phyloP scores from a whole-genome alignment of 2,113 vertebrate species.

The Xenopus laevis region DNA sequence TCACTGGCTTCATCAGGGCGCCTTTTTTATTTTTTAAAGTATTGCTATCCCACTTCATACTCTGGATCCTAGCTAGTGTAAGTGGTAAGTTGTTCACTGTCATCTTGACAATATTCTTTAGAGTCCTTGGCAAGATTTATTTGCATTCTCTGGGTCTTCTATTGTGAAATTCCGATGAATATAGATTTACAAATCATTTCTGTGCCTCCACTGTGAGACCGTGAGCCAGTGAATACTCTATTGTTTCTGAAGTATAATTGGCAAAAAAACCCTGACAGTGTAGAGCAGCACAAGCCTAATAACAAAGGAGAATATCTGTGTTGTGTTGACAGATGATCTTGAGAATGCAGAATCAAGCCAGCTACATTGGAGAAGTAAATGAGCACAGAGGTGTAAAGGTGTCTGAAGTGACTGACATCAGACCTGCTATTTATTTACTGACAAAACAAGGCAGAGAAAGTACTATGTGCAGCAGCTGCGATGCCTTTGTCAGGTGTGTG shows the following conservation, averaged over 20 bases:
- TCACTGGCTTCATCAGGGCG: too few species aligned
- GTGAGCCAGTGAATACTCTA: conserved; percentile 97
- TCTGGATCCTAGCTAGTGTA: not conserved
- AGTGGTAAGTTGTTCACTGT: conserved; percentile 70
- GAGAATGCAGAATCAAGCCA: conserved; percentile 92
- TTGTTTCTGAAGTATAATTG: conserved; percentile 99
- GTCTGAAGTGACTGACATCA: conserved; percentile 94
- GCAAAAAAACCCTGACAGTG: conserved; percentile 95
- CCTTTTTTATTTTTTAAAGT: too few species aligned
- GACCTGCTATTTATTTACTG: conserved; percentile 82
- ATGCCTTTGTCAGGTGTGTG: not conserved
- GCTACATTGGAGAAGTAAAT: conserved; percentile 83
- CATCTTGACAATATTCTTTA: conserved; percentile 84
- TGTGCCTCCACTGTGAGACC: conserved; percentile 92
- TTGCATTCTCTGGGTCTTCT: conserved; percentile 98
- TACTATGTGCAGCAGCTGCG: conserved; percentile 52
- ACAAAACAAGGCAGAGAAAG: conserved; percentile 67
- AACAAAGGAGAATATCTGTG: conserved; percentile 95
- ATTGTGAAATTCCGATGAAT: conserved; percentile 91
- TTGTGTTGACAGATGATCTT: conserved; percentile 98
- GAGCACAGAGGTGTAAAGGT: conserved; percentile 92
- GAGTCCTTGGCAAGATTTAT: conserved; percentile 86
- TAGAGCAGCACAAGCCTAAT: conserved; percentile 89
- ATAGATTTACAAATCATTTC: conserved; percentile 99
- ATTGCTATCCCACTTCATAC: too few species aligned